Evolutionary conservation across 2,888 invertebrate species (phyloP).

Genomic region (Tetheella fluctuosa): DNA sequence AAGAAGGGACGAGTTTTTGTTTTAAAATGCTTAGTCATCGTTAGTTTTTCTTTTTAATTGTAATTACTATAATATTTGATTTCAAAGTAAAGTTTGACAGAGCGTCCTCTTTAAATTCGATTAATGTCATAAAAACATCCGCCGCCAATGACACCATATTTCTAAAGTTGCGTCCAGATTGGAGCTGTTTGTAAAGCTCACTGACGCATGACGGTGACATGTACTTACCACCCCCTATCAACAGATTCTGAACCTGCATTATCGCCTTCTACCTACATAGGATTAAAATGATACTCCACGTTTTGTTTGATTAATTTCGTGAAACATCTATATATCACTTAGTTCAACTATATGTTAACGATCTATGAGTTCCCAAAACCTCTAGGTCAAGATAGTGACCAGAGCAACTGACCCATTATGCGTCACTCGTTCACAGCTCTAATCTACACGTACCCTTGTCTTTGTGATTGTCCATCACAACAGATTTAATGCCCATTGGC

Average conservation of each 20-base stretch:
- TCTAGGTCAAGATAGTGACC: too few relatives aligned
- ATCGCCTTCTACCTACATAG: too few relatives aligned
- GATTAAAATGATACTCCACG: too few relatives aligned
- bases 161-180: constrained; percentile 21
- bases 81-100: constrained; percentile 30
- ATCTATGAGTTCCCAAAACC: too few relatives aligned
- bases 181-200: background rate
- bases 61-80: constrained; percentile 9
- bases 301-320: too few relatives aligned
- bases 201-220: too few relatives aligned
- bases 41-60: background rate
- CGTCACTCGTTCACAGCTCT: background rate
- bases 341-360: too few relatives aligned
- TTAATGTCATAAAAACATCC: constrained; percentile 43
- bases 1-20: too few relatives aligned
- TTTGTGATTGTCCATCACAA: constrained; percentile 33
- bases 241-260: too few relatives aligned
- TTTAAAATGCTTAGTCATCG: background rate
- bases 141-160: constrained; percentile 29
- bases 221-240: too few relatives aligned
- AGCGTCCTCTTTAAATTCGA: constrained; percentile 13
- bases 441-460: background rate
- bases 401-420: too few relatives aligned
- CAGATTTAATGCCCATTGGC: constrained; percentile 45
- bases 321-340: too few relatives aligned